Evolutionary conservation across 2,113 vertebrate genomes (phyloP), one percentile per base, ranked within the genome.

Genomic region (Salvator merianae): DNA sequence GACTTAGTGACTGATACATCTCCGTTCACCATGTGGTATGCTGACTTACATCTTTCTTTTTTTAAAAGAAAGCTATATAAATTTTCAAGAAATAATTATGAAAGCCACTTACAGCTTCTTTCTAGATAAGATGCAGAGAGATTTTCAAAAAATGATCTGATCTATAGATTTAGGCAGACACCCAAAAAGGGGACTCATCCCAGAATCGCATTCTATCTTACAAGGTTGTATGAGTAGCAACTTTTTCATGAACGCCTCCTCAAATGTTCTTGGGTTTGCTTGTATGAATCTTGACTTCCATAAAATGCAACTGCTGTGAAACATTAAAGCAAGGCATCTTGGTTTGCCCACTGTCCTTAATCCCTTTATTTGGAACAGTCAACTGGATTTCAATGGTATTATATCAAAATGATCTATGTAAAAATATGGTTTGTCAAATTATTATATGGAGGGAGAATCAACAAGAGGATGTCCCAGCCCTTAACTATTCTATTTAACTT

Each of bases 251-350:
- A 20, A 9, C n/a, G n/a, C n/a, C n/a, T n/a, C n/a, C 0, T 0
- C 0, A 0, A 28, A 0, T 40, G 13, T 69, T 79, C 50, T 80
- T 28, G 18, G 13, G 36, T 38, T 40, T 70, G 7, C 7, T 82
- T 55, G 50, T 80, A 84, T 65, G 72, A 43, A 73, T 50, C 77
- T 73, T 63, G 63, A 79, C 32, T 9, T 0, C 18, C 0, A 0
- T 83, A 69, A 84, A 91, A 92, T 55, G 72, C 73, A 84, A 32
- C 74, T 53, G 80, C 0, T 74, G 55, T 70, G 7, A n/a, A 75
- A 84, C 62, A 4, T n/a, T n/a, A 0, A 2, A 68, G 69, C 71
- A 10, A 4, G 80, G n/a, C 73, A 59, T 34, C 68, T 5, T 81
- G 70, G 79, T 83, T 81, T 70, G 13, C 1, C 6, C 22, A 0